Evolutionary conservation across 1,140 invertebrate species (phyloP).

Genomic region (Tetraneura akinire): DNA sequence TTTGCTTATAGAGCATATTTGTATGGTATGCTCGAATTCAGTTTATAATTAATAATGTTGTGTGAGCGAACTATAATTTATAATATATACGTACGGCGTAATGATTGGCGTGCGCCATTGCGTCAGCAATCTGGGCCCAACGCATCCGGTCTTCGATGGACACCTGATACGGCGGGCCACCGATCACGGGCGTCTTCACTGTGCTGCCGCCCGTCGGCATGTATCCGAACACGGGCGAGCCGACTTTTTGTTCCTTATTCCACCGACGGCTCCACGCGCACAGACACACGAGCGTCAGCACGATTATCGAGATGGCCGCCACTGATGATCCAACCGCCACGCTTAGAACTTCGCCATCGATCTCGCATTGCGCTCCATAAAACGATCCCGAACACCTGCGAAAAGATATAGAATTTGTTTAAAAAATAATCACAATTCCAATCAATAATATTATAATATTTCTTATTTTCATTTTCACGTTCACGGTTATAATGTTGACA

Average conservation of each 20-base stretch:
- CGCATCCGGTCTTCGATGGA: slow-evolving; percentile 74
- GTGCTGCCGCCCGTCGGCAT: slow-evolving; percentile 71
- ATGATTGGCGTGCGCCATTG: slow-evolving; percentile 74
- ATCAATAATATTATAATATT: too few species aligned
- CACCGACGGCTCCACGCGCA: slow-evolving; percentile 90
- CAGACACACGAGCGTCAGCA: slow-evolving; percentile 80
- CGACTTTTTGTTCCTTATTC: slow-evolving; percentile 82
- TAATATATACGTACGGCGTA: slow-evolving; percentile 70
- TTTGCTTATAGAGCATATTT: too few species aligned
- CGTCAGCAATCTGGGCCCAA: slow-evolving; percentile 84
- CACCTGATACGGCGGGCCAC: slow-evolving; percentile 63
- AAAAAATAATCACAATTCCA: not conserved
- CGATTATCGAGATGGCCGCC: slow-evolving; percentile 83
- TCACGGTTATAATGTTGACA: too few species aligned
- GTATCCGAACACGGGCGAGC: slow-evolving; percentile 78
- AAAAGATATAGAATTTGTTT: too few species aligned
- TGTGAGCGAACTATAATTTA: not conserved
- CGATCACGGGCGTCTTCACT: slow-evolving; percentile 67
- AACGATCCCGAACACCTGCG: slow-evolving; percentile 79
- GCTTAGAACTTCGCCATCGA: slow-evolving; percentile 87
- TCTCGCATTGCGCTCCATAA: slow-evolving; percentile 84
- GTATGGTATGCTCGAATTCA: too few species aligned
- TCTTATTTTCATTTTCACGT: too few species aligned
- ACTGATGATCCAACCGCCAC: slow-evolving; percentile 87
- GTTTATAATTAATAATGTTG: slow-evolving; percentile 12